Conservation (phyloP, 2,888 invertebrate genomes). For the Anthrax anthrax region DNA sequence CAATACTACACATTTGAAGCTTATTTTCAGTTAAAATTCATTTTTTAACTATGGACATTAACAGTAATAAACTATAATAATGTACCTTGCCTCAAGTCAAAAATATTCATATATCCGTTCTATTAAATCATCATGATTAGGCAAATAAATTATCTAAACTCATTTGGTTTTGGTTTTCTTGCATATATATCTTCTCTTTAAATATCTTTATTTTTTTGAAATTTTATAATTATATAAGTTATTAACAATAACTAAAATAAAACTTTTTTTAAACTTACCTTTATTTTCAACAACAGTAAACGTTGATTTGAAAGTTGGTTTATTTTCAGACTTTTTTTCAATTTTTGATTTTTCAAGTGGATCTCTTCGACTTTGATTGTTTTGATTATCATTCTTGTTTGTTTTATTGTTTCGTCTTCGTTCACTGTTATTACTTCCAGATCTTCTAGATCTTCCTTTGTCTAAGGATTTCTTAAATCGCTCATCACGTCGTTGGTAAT, state of each 20-base stretch:
- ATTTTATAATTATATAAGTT: no score
- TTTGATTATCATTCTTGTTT: not conserved
- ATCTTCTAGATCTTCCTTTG: constrained; percentile 4
- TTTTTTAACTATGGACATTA: no score
- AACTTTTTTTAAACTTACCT: no score
- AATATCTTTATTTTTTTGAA: no score
- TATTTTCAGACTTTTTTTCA: constrained; percentile 5
- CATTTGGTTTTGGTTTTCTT: no score
- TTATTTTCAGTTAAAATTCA: no score
- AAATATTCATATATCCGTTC: not conserved
- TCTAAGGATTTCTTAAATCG: constrained; percentile 1
- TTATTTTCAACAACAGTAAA: constrained; percentile 15
- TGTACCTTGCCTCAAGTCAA: not conserved
- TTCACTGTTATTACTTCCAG: not conserved
- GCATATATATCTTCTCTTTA: no score
- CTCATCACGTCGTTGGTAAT: constrained; percentile 1
- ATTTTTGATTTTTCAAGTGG: constrained; percentile 3
- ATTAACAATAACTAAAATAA: no score
- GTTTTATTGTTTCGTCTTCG: constrained; percentile 2
- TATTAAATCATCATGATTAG: not conserved
- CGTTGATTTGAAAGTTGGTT: constrained; percentile 14
- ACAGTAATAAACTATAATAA: no score
- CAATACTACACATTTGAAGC: no score
- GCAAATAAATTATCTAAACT: no score
- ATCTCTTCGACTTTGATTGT: not conserved